phyloP scores from a whole-genome alignment of 1,140 invertebrate genomes.

The Neoseiulus cucumeris region DNA sequence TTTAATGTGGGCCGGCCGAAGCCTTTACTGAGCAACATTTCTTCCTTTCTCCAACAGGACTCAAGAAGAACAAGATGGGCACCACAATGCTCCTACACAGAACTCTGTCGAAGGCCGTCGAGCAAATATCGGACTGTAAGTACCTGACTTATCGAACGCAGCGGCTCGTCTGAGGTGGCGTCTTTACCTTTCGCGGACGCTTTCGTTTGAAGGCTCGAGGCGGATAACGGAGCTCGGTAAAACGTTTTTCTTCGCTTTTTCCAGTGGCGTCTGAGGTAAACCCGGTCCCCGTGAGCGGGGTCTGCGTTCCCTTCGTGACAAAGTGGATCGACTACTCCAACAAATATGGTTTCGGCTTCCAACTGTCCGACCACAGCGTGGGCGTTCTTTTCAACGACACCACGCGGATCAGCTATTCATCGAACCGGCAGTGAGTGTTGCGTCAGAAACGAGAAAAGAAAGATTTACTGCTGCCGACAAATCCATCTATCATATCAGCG shows the following conservation, averaged over 20 bases:
- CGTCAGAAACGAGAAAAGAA: neutral
- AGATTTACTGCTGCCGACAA: neutral
- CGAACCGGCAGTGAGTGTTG: slow-evolving; percentile 53
- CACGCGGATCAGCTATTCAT: slow-evolving; percentile 64
- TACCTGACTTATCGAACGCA: neutral
- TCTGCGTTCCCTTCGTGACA: slow-evolving; percentile 37
- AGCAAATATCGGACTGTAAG: neutral
- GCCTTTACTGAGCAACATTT: no score
- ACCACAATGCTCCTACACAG: slow-evolving; percentile 2
- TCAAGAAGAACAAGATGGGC: slow-evolving; percentile 6
- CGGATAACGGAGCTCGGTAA: no score
- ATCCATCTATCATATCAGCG: neutral
- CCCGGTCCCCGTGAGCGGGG: slow-evolving; percentile 13
- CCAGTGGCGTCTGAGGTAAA: slow-evolving; percentile 12
- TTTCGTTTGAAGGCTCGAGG: no score
- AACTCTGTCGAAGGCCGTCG: neutral
- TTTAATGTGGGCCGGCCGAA: no score
- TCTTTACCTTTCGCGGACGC: no score
- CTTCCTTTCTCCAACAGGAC: neutral
- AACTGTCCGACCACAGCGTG: slow-evolving; percentile 80
- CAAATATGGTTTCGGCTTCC: slow-evolving; percentile 94
- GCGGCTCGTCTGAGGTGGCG: neutral
- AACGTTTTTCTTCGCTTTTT: neutral
- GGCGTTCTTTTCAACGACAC: slow-evolving; percentile 91
- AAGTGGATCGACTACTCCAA: slow-evolving; percentile 99